These are phyloP conservation scores for Toxostoma redivivum DNA, from an alignment of 2,113 vertebrate genomes.

Conservation along the genomic window DNA sequence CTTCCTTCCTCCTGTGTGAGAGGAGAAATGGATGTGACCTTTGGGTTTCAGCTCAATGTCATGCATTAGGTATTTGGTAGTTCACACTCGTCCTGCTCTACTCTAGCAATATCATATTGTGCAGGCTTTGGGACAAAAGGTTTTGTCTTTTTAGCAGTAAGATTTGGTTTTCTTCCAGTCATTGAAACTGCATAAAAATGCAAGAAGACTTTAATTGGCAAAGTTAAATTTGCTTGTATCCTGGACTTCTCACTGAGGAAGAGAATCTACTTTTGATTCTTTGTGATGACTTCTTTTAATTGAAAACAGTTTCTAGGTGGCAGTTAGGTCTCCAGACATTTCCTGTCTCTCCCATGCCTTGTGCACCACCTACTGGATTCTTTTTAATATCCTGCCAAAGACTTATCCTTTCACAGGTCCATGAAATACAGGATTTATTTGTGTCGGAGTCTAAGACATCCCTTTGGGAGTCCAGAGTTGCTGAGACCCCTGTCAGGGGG, in stretches of 20 bases:
- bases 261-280: not conserved
- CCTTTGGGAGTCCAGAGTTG: too few species aligned
- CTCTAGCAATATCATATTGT: not conserved
- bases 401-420: not conserved
- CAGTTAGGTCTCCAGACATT: not conserved
- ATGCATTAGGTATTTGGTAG: not conserved
- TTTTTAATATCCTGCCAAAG: not conserved
- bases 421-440: not conserved
- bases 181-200: not conserved
- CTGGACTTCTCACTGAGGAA: not conserved
- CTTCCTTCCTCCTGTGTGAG: not conserved
- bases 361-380: not conserved
- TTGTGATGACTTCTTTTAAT: not conserved
- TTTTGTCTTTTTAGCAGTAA: not conserved
- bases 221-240: not conserved
- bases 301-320: not conserved
- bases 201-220: not conserved
- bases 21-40: not conserved
- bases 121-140: not conserved
- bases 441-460: too few species aligned
- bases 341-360: not conserved
- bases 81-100: not conserved
- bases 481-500: too few species aligned
- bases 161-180: not conserved
- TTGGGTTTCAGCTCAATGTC: not conserved